Evolutionary conservation across 2,888 invertebrate genomes (phyloP).

Genomic region (Galerucella calmariensis): DNA sequence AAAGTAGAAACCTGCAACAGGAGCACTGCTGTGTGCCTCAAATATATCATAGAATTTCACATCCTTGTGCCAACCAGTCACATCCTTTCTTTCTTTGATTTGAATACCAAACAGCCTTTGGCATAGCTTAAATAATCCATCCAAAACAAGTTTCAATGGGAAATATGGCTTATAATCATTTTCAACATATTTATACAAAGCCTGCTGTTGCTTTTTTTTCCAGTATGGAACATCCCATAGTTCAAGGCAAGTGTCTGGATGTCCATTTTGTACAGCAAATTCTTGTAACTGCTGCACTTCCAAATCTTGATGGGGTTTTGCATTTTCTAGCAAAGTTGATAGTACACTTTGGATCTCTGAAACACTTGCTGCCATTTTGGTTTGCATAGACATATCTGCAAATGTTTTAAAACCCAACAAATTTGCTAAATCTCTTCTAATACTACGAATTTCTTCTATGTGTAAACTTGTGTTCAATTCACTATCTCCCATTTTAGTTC

Average conservation of each 20-base stretch:
- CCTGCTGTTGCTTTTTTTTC: slow-evolving; percentile 79
- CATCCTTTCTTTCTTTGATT: slow-evolving; percentile 74
- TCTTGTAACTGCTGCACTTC: slow-evolving; percentile 78
- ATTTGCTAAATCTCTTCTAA: slow-evolving; percentile 78
- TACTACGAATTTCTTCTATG: slow-evolving; percentile 80
- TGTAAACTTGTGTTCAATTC: slow-evolving; percentile 77
- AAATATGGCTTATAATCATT: slow-evolving; percentile 83
- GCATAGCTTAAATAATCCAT: slow-evolving; percentile 80
- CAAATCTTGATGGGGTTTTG: slow-evolving; percentile 78
- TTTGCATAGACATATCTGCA: slow-evolving; percentile 91
- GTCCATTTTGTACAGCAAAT: slow-evolving; percentile 81
- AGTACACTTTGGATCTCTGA: slow-evolving; percentile 73
- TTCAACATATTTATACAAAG: slow-evolving; percentile 76
- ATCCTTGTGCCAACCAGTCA: slow-evolving; percentile 86
- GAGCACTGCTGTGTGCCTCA: slow-evolving; percentile 73
- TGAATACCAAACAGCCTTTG: slow-evolving; percentile 82
- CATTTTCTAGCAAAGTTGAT: slow-evolving; percentile 73
- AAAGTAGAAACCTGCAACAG: slow-evolving; percentile 86
- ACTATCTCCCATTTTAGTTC: slow-evolving; percentile 74
- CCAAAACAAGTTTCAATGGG: slow-evolving; percentile 82
- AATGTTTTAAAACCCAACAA: slow-evolving; percentile 82
- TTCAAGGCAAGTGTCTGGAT: slow-evolving; percentile 71
- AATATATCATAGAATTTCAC: slow-evolving; percentile 85
- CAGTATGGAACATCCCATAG: slow-evolving; percentile 91
- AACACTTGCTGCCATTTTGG: slow-evolving; percentile 86